Percentiles rank a stretch among this genome's conserved stretches.
Evolutionary conservation across 2,113 vertebrate genomes (phyloP).

Genomic region (Myxocyprinus asiaticus): DNA sequence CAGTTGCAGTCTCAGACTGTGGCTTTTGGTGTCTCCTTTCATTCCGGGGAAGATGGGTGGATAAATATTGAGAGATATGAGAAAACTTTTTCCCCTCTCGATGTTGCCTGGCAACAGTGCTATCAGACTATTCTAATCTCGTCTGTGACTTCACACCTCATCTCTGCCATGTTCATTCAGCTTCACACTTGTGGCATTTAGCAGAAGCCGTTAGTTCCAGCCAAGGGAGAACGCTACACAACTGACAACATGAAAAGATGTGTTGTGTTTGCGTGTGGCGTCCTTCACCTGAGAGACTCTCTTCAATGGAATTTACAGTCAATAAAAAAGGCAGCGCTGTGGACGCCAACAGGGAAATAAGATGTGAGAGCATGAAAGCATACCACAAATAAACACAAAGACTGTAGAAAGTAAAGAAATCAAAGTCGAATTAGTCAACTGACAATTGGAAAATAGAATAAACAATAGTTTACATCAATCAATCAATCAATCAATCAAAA

Average conservation of each 20-base stretch:
- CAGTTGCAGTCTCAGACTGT: no score
- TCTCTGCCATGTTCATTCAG: slow-evolving; percentile 60
- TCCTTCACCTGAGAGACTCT: slow-evolving; percentile 15
- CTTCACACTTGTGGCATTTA: slow-evolving; percentile 39
- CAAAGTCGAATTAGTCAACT: background rate
- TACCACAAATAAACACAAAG: background rate
- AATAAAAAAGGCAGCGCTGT: background rate
- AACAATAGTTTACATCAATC: no score
- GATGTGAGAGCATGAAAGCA: background rate
- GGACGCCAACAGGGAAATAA: background rate
- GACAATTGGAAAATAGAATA: no score
- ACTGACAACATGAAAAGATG: background rate
- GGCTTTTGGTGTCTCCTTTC: no score
- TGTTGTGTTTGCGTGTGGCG: background rate
- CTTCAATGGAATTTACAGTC: slow-evolving; percentile 30
- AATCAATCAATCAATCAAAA: no score
- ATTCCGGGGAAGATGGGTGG: background rate
- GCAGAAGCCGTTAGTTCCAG: background rate
- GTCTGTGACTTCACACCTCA: slow-evolving; percentile 60
- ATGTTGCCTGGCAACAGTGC: slow-evolving; percentile 63
- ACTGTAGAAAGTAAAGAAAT: background rate
- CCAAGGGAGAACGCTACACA: background rate
- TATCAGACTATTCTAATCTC: slow-evolving; percentile 65
- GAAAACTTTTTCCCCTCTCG: slow-evolving; percentile 31
- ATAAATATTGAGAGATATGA: background rate